Evolutionary conservation across 2,797 vertebrate species (phyloP).

Genomic region (Esox masquinongy): DNA sequence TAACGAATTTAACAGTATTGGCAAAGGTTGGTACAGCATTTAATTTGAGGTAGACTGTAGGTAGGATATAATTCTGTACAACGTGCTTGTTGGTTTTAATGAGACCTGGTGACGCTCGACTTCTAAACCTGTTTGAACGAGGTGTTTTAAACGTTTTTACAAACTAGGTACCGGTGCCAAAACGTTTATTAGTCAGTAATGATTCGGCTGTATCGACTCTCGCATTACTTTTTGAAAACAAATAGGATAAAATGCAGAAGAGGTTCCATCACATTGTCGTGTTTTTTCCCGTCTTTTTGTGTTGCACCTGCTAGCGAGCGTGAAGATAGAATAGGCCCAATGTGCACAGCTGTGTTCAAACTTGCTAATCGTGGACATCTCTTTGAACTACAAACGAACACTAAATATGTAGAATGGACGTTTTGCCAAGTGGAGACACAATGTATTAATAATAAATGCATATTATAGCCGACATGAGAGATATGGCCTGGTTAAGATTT

Average conservation of each 20-base stretch:
- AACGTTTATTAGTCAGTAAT: not conserved
- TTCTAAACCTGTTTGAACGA: not conserved
- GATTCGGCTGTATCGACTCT: not conserved
- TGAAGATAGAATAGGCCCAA: not conserved
- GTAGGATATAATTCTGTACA: not conserved
- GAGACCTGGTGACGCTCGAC: not conserved
- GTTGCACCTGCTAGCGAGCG: not conserved
- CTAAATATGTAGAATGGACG: not conserved
- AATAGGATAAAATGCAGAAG: no score
- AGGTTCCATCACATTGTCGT: no score
- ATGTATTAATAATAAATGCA: not conserved
- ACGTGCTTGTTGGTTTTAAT: not conserved
- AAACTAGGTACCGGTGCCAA: not conserved
- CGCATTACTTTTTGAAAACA: not conserved
- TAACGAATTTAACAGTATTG: constrained; percentile 57
- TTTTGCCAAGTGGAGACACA: not conserved
- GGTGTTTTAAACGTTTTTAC: not conserved
- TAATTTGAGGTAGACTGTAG: not conserved
- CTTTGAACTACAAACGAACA: not conserved
- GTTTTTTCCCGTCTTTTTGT: not conserved
- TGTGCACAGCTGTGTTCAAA: not conserved
- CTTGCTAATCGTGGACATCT: not conserved
- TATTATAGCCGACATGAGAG: not conserved
- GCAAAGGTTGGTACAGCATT: constrained; percentile 42
- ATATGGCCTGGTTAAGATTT: constrained; percentile 7